Base-by-base conservation (phyloP, 1,140 invertebrate species). In the Cylas formicarius region DNA sequence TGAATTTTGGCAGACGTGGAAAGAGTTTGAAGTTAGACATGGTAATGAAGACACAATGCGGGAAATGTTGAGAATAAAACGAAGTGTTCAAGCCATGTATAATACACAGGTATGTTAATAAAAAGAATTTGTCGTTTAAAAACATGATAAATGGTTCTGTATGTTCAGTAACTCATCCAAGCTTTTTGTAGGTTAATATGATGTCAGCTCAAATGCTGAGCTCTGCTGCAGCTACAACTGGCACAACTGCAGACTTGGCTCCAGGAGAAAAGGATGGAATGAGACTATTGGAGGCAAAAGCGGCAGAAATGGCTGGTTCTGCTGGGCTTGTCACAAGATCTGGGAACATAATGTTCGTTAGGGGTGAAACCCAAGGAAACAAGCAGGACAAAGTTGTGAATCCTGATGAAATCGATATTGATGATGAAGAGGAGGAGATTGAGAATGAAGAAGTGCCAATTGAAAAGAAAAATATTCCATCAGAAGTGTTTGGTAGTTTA, bases 31-130 rank as follows among this genome's bases (percentile, higher is more conserved):
- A 76, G 23, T 57, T 10, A 81, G 88, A 32, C 95, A 99, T 72
- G 97, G 97, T n/a, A 99, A 99, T 72, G 95, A 99, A 69, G 97
- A 99, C 58, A 99, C 96, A 0, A 93, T 99, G 78, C 74, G 94
- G 34, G 97, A 99, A 74, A 98, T 99, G 94, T 70, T 99, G 49
- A 75, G 96, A 62, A 97, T 99, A 36, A 97, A 97, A 67, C 78
- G 96, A 52, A 95, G 90, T 63, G 88, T 99, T 0, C 91, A 97
- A 71, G 94, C 94, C 4, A 92, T 86, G 56, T 98, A 93, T 62
- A 98, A 97, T 66, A 94, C 90, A 4, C 89, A 93, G 72, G 84
- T 51, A 9, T 4, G 18, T 8, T 18, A 35, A 26, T 26, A n/a
- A 26, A 26, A 8, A n/a, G n/a, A n/a, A n/a, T n/a, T n/a, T n/a